These are phyloP conservation scores for Cotesia chilonis DNA, from an alignment of 1,140 invertebrate species.

Conservation along the genomic window DNA sequence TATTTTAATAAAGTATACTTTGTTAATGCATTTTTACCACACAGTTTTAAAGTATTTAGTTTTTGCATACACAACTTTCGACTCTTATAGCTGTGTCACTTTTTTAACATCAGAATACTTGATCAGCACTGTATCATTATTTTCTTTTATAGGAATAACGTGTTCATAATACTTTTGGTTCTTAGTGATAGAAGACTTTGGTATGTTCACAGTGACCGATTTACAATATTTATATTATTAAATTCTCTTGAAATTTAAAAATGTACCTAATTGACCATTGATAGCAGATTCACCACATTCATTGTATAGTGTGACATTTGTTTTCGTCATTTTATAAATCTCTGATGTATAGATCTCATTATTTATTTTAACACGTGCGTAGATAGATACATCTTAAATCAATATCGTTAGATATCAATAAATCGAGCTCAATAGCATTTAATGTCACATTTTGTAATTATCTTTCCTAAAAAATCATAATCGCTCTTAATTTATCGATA, in stretches of 20 bases:
- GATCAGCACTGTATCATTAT: not conserved
- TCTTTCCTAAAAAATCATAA: constrained; percentile 3
- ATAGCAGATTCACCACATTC: constrained; percentile 7
- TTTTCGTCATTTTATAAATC: constrained; percentile 41
- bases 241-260: constrained; percentile 25
- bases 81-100: constrained; percentile 31
- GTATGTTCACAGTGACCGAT: constrained; percentile 30
- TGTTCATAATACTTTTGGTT: constrained; percentile 29
- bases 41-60: constrained; percentile 18
- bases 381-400: constrained; percentile 30
- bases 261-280: constrained; percentile 37
- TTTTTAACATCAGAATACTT: constrained; percentile 24
- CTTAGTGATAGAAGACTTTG: constrained; percentile 34
- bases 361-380: constrained; percentile 32
- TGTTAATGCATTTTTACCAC: not conserved
- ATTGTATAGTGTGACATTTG: constrained; percentile 40
- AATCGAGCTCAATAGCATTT: not conserved
- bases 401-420: constrained; percentile 22
- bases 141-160: constrained; percentile 27
- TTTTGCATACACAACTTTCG: constrained; percentile 29
- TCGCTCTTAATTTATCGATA: not conserved
- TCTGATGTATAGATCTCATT: constrained; percentile 41
- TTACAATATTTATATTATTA: constrained; percentile 29
- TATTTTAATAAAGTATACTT: not conserved
- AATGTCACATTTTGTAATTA: not conserved